Conservation (phyloP, 2,113 vertebrate genomes). For the Gnathonemus longibarbis region DNA sequence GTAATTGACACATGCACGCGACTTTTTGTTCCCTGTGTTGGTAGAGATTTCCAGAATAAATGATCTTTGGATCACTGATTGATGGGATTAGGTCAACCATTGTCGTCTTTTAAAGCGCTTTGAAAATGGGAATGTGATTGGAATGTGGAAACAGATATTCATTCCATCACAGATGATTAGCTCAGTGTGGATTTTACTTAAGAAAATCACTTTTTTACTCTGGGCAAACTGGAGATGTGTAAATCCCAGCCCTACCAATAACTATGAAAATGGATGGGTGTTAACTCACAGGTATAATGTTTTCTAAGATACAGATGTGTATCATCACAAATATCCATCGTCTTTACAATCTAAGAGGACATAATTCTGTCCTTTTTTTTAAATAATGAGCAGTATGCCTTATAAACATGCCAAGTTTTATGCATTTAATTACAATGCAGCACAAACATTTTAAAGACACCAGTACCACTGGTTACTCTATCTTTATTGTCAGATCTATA, state of each 20-base stretch:
- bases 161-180: background rate
- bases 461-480: background rate
- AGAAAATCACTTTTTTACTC: background rate
- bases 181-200: background rate
- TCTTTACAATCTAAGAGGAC: background rate
- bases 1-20: background rate
- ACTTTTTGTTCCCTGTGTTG: background rate
- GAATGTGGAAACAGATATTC: background rate
- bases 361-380: background rate
- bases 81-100: background rate
- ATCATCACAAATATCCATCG: background rate
- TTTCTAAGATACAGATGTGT: background rate
- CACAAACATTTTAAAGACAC: background rate
- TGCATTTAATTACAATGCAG: background rate
- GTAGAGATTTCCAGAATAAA: background rate
- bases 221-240: background rate
- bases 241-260: background rate
- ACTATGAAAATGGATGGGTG: background rate
- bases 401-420: background rate
- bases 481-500: background rate
- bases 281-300: background rate
- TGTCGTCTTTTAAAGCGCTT: background rate
- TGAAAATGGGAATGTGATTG: background rate
- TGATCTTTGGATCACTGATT: background rate
- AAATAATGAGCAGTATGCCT: background rate